Conservation (phyloP, 1,140 invertebrate genomes). For the Amyelois transitella region DNA sequence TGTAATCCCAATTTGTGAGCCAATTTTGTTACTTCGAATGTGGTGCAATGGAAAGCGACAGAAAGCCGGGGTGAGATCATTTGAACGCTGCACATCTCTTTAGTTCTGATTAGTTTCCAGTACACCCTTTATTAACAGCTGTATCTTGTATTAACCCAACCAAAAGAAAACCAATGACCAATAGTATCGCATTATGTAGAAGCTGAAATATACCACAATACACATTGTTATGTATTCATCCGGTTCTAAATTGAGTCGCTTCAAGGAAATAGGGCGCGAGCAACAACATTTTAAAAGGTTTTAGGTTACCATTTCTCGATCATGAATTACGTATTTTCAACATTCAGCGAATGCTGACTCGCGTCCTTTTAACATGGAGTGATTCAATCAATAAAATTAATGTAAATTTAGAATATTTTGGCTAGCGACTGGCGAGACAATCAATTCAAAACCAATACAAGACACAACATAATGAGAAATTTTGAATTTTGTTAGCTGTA, state of each 20-base stretch:
- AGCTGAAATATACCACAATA: slow-evolving; percentile 72
- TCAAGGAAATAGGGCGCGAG: not conserved
- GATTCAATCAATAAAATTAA: not conserved
- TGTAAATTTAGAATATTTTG: slow-evolving; percentile 27
- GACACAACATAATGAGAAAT: slow-evolving; percentile 70
- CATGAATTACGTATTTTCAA: not conserved
- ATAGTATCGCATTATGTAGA: slow-evolving; percentile 69
- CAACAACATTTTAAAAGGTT: not conserved
- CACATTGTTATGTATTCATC: slow-evolving; percentile 43
- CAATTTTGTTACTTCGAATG: slow-evolving; percentile 68
- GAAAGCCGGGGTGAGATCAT: slow-evolving; percentile 53
- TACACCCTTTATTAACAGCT: slow-evolving; percentile 70
- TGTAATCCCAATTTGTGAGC: slow-evolving; percentile 70
- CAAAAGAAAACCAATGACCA: slow-evolving; percentile 72
- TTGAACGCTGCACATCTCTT: slow-evolving; percentile 39
- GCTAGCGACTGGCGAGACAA: slow-evolving; percentile 24
- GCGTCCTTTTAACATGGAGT: not conserved
- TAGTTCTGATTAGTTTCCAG: slow-evolving; percentile 67
- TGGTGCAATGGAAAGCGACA: slow-evolving; percentile 73
- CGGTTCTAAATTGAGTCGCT: slow-evolving; percentile 3
- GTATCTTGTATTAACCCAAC: slow-evolving; percentile 76
- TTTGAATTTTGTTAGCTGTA: slow-evolving; percentile 73
- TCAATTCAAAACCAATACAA: slow-evolving; percentile 74
- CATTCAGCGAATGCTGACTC: not conserved
- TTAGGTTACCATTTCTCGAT: not conserved